phyloP scores from a whole-genome alignment of 2,797 vertebrate species.

The Coreius guichenoti region DNA sequence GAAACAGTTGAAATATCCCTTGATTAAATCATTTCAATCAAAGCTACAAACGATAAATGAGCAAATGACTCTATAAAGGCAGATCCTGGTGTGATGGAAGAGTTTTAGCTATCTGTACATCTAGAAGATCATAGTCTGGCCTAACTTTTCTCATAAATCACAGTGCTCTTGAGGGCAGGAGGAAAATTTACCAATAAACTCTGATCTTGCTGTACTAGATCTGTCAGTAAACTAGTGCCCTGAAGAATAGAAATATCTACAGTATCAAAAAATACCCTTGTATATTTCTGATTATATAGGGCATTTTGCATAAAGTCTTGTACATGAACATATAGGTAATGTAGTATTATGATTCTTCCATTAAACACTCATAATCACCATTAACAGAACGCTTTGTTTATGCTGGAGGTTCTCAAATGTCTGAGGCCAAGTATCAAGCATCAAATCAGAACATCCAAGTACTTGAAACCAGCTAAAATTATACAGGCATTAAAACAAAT shows the following conservation, averaged over 20 bases:
- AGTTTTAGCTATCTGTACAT: neutral
- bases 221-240: neutral
- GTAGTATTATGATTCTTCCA: neutral
- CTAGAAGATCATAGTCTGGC: slow-evolving; percentile 7
- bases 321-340: neutral
- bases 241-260: slow-evolving; percentile 1
- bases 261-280: neutral
- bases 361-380: too few species aligned
- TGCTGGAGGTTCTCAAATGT: neutral
- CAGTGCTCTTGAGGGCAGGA: neutral
- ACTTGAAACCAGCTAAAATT: neutral
- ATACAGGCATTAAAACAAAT: neutral
- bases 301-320: neutral
- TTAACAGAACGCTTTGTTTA: neutral
- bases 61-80: neutral
- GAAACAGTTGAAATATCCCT: neutral
- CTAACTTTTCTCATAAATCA: slow-evolving; percentile 8
- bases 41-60: neutral
- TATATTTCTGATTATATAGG: slow-evolving; percentile 7
- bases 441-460: neutral
- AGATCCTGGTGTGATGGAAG: neutral
- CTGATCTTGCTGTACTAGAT: slow-evolving; percentile 4
- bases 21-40: neutral
- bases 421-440: neutral
- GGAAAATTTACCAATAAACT: slow-evolving; percentile 14